A percentile compares a stretch with the other conserved stretches of the same genome.
These are phyloP conservation scores for Gonatopus flavifemur DNA, from an alignment of 1,140 invertebrate genomes.

Conservation along the genomic window DNA sequence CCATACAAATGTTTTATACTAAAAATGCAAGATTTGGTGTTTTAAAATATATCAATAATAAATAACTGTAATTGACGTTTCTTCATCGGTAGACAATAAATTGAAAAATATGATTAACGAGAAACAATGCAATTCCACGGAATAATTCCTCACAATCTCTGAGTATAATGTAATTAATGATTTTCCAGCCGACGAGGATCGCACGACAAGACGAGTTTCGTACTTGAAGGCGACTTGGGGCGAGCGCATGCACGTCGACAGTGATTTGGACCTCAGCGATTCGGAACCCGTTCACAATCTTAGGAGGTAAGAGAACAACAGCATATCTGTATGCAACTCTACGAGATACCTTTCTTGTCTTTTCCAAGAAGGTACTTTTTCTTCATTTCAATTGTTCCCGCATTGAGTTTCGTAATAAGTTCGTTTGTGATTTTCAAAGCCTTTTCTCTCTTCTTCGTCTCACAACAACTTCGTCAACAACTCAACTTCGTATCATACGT, in stretches of 20 bases:
- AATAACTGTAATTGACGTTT: too few relatives aligned
- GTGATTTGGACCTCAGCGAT: slow-evolving; percentile 67
- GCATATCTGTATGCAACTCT: background rate
- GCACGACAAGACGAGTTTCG: slow-evolving; percentile 82
- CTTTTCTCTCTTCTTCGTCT: background rate
- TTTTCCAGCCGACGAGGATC: slow-evolving; percentile 73
- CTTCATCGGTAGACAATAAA: too few relatives aligned
- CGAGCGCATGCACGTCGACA: slow-evolving; percentile 69
- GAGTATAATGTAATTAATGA: too few relatives aligned
- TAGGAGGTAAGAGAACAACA: slow-evolving; percentile 60
- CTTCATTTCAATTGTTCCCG: slow-evolving; percentile 5
- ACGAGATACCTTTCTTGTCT: background rate
- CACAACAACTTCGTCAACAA: background rate
- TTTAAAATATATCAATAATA: too few relatives aligned
- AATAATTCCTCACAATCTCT: too few relatives aligned
- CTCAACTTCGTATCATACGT: too few relatives aligned
- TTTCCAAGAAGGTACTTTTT: background rate
- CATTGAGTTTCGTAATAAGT: too few relatives aligned
- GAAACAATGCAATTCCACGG: too few relatives aligned
- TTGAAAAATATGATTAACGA: too few relatives aligned
- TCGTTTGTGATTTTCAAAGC: too few relatives aligned
- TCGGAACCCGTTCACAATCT: slow-evolving; percentile 63
- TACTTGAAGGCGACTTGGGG: slow-evolving; percentile 86
- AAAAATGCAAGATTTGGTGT: too few relatives aligned
- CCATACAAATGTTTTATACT: too few relatives aligned